Conservation (phyloP, 2,888 invertebrate species). For the Tridacna gigas region DNA sequence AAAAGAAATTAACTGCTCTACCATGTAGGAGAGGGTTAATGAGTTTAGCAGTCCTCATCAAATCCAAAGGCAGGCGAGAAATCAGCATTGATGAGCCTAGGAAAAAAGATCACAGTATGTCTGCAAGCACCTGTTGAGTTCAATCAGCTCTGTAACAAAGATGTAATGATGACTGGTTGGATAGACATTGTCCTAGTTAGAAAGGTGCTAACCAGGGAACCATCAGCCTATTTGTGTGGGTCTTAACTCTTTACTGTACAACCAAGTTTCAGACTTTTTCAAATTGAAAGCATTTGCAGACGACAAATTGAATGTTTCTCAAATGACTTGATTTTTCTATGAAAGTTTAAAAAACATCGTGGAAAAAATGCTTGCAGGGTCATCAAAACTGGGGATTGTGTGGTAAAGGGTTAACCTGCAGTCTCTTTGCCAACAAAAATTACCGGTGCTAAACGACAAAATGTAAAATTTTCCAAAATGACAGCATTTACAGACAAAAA, state of each 20-base stretch:
- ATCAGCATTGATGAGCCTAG: background rate
- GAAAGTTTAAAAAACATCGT: too few species aligned
- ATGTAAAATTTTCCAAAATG: too few species aligned
- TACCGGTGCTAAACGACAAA: too few species aligned
- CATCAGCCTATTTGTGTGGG: slow-evolving; percentile 10
- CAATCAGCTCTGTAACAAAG: slow-evolving; percentile 24
- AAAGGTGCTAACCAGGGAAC: slow-evolving; percentile 13
- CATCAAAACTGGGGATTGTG: background rate
- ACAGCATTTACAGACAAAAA: too few species aligned
- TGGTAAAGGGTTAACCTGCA: background rate
- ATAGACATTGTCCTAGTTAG: slow-evolving; percentile 25
- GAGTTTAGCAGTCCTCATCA: slow-evolving; percentile 10
- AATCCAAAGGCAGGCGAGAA: background rate
- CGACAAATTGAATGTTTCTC: too few species aligned
- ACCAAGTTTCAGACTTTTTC: too few species aligned
- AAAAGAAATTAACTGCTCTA: too few species aligned
- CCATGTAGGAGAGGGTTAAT: background rate
- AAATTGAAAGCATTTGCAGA: too few species aligned
- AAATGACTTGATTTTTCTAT: too few species aligned
- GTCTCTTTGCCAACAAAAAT: too few species aligned
- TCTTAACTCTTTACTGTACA: too few species aligned
- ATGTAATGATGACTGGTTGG: slow-evolving; percentile 24
- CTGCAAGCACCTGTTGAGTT: slow-evolving; percentile 23
- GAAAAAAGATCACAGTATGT: slow-evolving; percentile 23
- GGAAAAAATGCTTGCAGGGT: background rate